Conservation (phyloP, 2,113 vertebrate species). For the Pelusios castaneus region DNA sequence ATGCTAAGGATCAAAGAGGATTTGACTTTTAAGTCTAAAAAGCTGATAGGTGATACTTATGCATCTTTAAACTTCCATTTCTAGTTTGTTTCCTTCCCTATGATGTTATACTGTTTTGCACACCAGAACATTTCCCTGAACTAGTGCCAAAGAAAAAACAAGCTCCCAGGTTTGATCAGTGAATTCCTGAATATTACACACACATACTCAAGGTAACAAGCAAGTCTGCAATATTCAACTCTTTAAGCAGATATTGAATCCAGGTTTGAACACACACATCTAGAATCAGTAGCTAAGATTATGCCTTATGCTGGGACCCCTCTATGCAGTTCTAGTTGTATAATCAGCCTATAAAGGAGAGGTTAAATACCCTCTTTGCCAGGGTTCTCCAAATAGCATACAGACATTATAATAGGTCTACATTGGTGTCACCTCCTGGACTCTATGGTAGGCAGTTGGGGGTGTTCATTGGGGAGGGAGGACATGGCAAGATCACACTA, state of each 20-base stretch:
- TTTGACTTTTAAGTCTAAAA: neutral
- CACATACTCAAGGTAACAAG: neutral
- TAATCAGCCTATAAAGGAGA: neutral
- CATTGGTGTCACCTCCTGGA: neutral
- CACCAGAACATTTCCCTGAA: neutral
- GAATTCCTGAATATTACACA: neutral
- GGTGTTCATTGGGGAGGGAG: neutral
- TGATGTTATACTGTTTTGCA: neutral
- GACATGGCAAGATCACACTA: neutral
- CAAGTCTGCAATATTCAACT: neutral
- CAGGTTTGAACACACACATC: accelerated
- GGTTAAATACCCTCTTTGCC: neutral
- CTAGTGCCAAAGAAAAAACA: neutral
- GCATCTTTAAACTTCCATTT: conserved; percentile 16
- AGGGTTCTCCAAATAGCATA: neutral
- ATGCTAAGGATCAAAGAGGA: neutral
- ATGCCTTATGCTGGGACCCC: neutral
- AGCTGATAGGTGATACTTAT: neutral
- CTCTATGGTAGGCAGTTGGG: neutral
- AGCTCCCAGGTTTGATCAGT: neutral
- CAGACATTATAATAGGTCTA: conserved; percentile 20
- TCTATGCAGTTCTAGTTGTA: neutral
- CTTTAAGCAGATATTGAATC: neutral
- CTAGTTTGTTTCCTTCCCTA: neutral
- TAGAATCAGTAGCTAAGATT: neutral